phyloP scores from a whole-genome alignment of 2,888 invertebrate species.

The Polymixis flavicincta region DNA sequence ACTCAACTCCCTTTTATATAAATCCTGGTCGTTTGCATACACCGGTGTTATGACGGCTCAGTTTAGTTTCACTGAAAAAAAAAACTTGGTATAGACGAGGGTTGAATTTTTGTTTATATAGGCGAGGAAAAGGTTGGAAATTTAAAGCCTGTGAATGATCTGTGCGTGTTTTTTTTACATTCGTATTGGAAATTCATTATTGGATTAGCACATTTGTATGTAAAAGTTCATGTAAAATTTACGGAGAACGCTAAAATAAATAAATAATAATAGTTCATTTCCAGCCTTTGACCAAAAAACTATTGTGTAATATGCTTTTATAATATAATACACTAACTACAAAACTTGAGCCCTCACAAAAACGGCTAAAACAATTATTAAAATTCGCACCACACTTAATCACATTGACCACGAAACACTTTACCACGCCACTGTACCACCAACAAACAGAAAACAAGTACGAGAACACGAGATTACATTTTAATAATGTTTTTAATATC shows the following conservation, averaged over 20 bases:
- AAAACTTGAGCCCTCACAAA: constrained; percentile 1
- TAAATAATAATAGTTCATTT: neutral
- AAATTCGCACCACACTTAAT: constrained; percentile 47
- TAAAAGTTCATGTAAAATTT: neutral
- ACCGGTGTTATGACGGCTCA: constrained; percentile 65
- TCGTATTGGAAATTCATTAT: neutral
- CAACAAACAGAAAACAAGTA: constrained; percentile 59
- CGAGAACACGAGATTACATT: constrained; percentile 70
- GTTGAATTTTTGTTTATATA: constrained; percentile 24
- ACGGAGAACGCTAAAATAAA: neutral
- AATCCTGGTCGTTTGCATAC: constrained; percentile 73
- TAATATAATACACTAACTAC: constrained; percentile 18
- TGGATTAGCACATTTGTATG: neutral
- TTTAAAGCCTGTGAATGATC: neutral
- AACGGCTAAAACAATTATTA: constrained; percentile 41
- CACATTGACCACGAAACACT: constrained; percentile 62
- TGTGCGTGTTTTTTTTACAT: neutral
- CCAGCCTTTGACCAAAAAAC: neutral
- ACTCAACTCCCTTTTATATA: constrained; percentile 56
- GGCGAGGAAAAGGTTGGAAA: neutral
- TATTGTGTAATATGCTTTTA: neutral
- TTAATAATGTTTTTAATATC: constrained; percentile 75
- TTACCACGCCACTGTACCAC: constrained; percentile 63
- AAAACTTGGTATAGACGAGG: constrained; percentile 52
- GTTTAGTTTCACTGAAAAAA: constrained; percentile 63